Conservation (phyloP, 2,888 invertebrate genomes). For the Myathropa florea region DNA sequence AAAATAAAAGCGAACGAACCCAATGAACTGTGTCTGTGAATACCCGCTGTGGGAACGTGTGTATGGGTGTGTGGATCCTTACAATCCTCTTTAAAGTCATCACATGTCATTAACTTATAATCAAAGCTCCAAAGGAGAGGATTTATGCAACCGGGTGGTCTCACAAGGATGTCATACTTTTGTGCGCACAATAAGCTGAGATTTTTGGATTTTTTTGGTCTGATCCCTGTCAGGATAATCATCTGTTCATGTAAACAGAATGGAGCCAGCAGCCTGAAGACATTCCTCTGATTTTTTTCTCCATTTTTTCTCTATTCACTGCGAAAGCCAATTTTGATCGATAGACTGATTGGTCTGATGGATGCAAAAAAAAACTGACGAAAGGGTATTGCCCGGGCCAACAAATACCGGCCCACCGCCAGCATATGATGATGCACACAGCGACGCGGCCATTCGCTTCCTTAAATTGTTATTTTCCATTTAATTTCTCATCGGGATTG, state of each 20-base stretch:
- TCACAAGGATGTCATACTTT: neutral
- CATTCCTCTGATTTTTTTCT: neutral
- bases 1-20: conserved; percentile 14
- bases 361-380: neutral
- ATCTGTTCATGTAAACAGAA: conserved; percentile 5
- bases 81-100: conserved; percentile 53
- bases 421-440: too few species aligned
- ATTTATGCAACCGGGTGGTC: neutral
- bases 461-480: conserved; percentile 52
- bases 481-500: conserved; percentile 56
- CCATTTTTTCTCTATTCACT: neutral
- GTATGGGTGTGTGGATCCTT: neutral
- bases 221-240: neutral
- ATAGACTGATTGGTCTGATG: conserved; percentile 15
- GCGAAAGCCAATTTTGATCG: neutral
- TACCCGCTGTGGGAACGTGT: neutral
- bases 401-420: neutral
- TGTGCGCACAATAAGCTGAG: neutral
- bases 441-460: neutral
- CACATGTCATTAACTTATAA: conserved; percentile 58
- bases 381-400: neutral
- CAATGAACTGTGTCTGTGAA: conserved; percentile 27
- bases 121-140: conserved; percentile 29
- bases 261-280: neutral
- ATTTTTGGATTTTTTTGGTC: neutral